These are phyloP conservation scores for Pseudomyrmex pallidus DNA, from an alignment of 1,140 invertebrate genomes.

Conservation along the genomic window DNA sequence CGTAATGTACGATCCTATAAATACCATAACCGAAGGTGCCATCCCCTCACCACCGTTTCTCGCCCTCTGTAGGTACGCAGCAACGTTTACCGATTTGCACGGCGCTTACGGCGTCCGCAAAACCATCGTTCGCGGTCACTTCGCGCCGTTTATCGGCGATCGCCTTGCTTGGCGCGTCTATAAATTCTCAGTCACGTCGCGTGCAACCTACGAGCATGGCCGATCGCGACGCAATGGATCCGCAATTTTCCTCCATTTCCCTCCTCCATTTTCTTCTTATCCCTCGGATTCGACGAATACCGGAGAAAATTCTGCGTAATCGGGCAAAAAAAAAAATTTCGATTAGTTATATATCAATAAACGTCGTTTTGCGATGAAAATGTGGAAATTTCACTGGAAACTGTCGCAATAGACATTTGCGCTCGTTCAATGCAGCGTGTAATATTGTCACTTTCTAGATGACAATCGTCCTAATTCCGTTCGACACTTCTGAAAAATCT, in stretches of 20 bases:
- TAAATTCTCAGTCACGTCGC: constrained; percentile 47
- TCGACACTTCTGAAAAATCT: too few relatives aligned
- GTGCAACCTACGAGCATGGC: constrained; percentile 4
- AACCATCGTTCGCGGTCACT: constrained; percentile 51
- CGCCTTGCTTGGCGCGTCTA: constrained; percentile 47
- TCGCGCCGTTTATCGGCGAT: constrained; percentile 46
- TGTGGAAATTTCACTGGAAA: too few relatives aligned
- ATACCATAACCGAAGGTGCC: constrained; percentile 23
- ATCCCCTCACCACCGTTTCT: background rate
- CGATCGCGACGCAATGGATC: constrained; percentile 35
- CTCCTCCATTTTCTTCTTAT: too few relatives aligned
- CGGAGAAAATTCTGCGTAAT: constrained; percentile 10
- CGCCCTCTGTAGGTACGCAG: background rate
- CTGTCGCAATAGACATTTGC: too few relatives aligned
- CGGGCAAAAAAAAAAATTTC: constrained; percentile 11
- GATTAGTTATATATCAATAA: background rate
- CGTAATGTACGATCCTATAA: constrained; percentile 38
- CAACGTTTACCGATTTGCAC: constrained; percentile 36
- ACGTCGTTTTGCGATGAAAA: too few relatives aligned
- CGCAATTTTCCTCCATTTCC: constrained; percentile 16
- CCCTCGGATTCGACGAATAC: constrained; percentile 7
- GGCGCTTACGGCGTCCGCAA: constrained; percentile 25
- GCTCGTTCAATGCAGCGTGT: too few relatives aligned
- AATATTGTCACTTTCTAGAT: too few relatives aligned
- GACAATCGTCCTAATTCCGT: too few relatives aligned